Base-by-base conservation (phyloP, 2,113 vertebrate genomes). In the Corythornis vintsioides region DNA sequence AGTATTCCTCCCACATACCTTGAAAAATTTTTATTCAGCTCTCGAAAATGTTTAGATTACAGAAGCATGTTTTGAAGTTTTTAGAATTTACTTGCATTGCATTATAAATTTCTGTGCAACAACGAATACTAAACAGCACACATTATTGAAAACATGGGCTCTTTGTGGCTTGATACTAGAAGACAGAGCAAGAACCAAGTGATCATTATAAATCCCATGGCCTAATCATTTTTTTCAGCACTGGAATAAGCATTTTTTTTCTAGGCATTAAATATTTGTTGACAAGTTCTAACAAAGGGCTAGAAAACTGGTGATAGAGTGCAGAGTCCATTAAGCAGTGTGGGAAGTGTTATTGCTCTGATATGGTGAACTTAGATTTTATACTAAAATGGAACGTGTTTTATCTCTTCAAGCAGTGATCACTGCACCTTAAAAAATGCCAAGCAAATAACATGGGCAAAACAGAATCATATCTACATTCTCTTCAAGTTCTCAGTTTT, bases 361-460 rank as follows among this genome's bases (percentile, higher is more conserved):
- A 89, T 90, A 93, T 83, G 82, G 74, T 94, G 83, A 89, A 96
- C 77, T 94, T 93, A 83, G 86, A 94, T 93, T 92, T 95, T 72
- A 77, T 95, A 42, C 89, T 84, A 83, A 83, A 93, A 91, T 74
- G 74, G 74, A 48, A 70, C 91, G 61, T 75, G 45, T 93, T 96
- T 94, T 94, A 76, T 91, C 77, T 91, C 72, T 73, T 93, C 14
- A 74, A 65, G 57, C 40, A 90, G 35, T 83, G 79, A 91, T 94
- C 28, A 7, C 31, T 88, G 56, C 24, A 59, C 25, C 61, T 91
- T 71, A 93, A 85, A 88, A 92, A 93, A 50, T 19, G 70, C 65
- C 86, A 78, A 35, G 82, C 65, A 65, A 91, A 55, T 87, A 95
- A 88, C 64, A 86, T 7, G 11, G 75, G 89, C 78, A 95, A 96